Evolutionary conservation across 2,888 invertebrate species (phyloP).

Genomic region (Brachyopa scutellaris): DNA sequence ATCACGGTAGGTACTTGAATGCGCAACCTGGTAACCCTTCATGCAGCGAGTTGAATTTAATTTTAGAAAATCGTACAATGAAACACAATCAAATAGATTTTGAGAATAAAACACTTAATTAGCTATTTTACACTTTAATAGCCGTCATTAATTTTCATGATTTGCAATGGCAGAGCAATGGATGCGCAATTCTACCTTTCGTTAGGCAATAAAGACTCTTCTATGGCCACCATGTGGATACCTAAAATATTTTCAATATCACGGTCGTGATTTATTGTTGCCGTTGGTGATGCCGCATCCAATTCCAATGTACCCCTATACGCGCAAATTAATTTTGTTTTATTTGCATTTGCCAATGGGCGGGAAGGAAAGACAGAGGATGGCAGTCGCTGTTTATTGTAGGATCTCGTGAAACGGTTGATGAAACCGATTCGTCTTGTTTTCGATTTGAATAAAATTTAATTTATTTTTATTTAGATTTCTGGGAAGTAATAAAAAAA

Average conservation of each 20-base stretch:
- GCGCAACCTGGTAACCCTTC: slow-evolving; percentile 24
- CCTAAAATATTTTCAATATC: slow-evolving; percentile 37
- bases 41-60: slow-evolving; percentile 8
- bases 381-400: background rate
- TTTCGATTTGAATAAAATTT: background rate
- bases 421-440: slow-evolving; percentile 2
- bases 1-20: slow-evolving; percentile 5
- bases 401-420: slow-evolving; percentile 5
- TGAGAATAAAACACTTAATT: slow-evolving; percentile 55
- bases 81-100: slow-evolving; percentile 17
- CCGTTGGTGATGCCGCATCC: background rate
- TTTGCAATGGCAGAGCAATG: background rate
- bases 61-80: slow-evolving; percentile 29
- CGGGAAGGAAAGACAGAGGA: background rate
- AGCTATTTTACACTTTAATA: slow-evolving; percentile 60
- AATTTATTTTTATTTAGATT: too few relatives aligned
- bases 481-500: too few relatives aligned
- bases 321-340: background rate
- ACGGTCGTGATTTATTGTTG: slow-evolving; percentile 42
- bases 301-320: background rate
- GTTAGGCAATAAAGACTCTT: slow-evolving; percentile 25
- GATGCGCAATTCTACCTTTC: background rate
- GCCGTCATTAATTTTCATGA: slow-evolving; percentile 35
- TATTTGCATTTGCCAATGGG: background rate
- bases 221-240: background rate